Percentiles rank a stretch among this genome's conserved stretches.
Conservation (phyloP, 2,797 vertebrate species). For the Onychomys leucogaster region DNA sequence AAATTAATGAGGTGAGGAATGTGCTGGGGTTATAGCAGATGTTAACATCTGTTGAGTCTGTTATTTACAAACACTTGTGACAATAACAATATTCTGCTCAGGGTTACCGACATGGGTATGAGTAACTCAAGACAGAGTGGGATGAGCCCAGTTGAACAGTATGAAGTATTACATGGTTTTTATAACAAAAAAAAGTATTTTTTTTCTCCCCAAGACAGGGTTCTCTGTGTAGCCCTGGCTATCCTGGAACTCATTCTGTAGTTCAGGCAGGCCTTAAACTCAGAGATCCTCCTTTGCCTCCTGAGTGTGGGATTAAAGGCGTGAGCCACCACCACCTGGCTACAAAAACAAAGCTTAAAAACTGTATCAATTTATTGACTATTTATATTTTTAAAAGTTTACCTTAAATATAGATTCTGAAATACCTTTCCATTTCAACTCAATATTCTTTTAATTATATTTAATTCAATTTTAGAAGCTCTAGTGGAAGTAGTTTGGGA, state of each 20-base stretch:
- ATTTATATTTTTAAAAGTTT: conserved; percentile 29
- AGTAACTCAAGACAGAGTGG: background rate
- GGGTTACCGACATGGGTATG: background rate
- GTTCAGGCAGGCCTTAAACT: background rate
- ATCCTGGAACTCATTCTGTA: background rate
- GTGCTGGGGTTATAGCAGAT: background rate
- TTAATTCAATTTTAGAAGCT: background rate
- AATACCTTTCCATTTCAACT: conserved; percentile 4
- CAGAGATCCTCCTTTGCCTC: background rate
- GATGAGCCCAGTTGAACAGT: background rate
- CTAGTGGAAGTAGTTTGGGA: background rate
- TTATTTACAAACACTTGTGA: background rate
- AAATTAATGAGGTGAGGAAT: background rate
- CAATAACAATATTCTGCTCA: background rate
- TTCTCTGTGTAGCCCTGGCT: background rate
- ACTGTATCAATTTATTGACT: background rate
- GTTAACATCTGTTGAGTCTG: conserved; percentile 23
- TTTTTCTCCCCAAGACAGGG: background rate
- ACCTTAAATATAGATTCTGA: conserved; percentile 43
- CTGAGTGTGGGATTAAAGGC: background rate
- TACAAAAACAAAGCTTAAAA: conserved; percentile 4
- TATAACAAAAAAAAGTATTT: background rate
- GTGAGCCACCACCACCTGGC: background rate
- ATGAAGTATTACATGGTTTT: background rate
- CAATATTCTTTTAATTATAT: background rate